Evolutionary conservation across 2,888 invertebrate genomes (phyloP).

Genomic region (Oligia latruncula): DNA sequence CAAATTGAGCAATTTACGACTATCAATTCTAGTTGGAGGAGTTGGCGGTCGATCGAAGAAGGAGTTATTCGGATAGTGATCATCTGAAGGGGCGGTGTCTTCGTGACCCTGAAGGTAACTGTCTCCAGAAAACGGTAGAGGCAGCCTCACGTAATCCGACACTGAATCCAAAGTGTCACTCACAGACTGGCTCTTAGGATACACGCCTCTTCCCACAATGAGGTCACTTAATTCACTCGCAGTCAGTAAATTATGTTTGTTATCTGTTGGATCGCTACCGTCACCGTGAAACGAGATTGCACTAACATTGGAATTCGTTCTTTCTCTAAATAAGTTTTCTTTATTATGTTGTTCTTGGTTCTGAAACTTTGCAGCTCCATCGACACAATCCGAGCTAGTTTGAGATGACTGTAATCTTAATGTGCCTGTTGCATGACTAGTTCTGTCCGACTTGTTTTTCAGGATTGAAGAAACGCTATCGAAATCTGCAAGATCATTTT

Average conservation of each 20-base stretch:
- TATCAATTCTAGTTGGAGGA: conserved; percentile 93
- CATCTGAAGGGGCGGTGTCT: conserved; percentile 91
- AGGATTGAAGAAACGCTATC: conserved; percentile 88
- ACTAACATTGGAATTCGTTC: conserved; percentile 95
- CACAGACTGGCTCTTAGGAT: conserved; percentile 93
- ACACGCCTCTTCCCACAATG: conserved; percentile 94
- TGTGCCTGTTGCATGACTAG: conserved; percentile 75
- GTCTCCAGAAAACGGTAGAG: conserved; percentile 89
- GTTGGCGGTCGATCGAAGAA: conserved; percentile 91
- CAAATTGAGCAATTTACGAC: conserved; percentile 86
- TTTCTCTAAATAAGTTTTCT: conserved; percentile 89
- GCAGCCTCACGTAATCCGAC: conserved; percentile 96
- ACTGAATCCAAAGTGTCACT: conserved; percentile 96
- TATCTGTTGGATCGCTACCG: conserved; percentile 96
- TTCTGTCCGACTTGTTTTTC: conserved; percentile 88
- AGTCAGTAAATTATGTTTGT: conserved; percentile 93
- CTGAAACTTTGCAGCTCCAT: conserved; percentile 80
- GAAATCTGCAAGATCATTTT: conserved; percentile 87
- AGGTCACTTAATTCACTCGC: conserved; percentile 96
- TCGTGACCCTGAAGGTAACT: conserved; percentile 91
- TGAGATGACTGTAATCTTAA: conserved; percentile 76
- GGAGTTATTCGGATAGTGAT: conserved; percentile 86
- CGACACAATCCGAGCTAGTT: conserved; percentile 88
- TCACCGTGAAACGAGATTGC: conserved; percentile 96
- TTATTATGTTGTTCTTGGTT: conserved; percentile 86